phyloP scores from a whole-genome alignment of 2,113 vertebrate species.

The Grus americana region DNA sequence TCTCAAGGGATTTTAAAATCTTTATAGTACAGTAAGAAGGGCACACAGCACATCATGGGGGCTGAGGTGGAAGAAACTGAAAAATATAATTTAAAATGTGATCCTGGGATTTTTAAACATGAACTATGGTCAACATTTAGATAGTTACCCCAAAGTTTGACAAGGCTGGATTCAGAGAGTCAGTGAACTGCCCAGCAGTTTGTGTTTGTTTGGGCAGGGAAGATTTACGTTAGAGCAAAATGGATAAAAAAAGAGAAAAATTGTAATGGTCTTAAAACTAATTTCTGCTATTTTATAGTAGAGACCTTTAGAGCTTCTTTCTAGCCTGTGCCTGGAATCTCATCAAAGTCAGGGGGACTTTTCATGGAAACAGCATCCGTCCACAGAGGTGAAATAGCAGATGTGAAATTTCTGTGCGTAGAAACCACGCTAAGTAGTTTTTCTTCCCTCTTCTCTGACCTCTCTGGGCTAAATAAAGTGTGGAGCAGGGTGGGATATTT shows the following conservation, averaged over 20 bases:
- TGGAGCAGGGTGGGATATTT: not conserved
- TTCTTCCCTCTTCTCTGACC: not conserved
- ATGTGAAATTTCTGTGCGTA: not conserved
- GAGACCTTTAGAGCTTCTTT: not conserved
- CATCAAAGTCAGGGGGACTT: not conserved
- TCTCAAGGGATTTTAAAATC: not conserved
- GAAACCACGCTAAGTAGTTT: not conserved
- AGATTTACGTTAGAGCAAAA: not conserved
- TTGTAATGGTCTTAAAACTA: not conserved
- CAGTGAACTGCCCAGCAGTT: not conserved
- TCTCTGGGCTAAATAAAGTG: not conserved
- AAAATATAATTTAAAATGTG: not conserved
- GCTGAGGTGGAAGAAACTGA: not conserved
- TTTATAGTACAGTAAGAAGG: not conserved
- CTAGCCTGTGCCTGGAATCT: not conserved
- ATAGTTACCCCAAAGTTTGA: not conserved
- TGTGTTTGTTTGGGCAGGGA: not conserved
- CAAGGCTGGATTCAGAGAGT: not conserved
- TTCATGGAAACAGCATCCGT: not conserved
- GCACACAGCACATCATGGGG: fast-evolving
- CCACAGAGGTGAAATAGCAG: not conserved
- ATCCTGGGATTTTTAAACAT: not conserved
- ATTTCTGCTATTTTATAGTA: not conserved
- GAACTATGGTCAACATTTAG: fast-evolving
- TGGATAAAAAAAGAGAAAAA: not conserved